Evolutionary conservation across 1,140 invertebrate species (phyloP).

Genomic region (Megathymus violae): DNA sequence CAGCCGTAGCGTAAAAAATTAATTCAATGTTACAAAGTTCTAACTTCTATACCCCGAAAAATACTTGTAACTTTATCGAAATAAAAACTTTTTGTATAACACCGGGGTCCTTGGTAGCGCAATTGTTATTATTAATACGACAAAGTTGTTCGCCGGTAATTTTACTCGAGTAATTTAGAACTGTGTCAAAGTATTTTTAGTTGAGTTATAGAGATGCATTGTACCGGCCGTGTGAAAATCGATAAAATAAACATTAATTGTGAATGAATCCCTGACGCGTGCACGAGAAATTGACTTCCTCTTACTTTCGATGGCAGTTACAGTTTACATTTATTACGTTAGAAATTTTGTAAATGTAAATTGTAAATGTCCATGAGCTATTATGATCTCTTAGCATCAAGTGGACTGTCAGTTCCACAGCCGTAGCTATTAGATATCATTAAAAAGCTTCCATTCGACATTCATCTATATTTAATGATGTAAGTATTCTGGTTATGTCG

Average conservation of each 20-base stretch:
- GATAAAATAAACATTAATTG: slow-evolving; percentile 81
- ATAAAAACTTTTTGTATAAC: slow-evolving; percentile 67
- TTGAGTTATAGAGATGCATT: slow-evolving; percentile 59
- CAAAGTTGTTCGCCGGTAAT: slow-evolving; percentile 67
- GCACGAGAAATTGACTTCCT: slow-evolving; percentile 48
- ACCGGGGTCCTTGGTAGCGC: slow-evolving; percentile 58
- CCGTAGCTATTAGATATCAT: no score
- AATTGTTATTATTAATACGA: slow-evolving; percentile 75
- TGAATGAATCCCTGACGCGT: slow-evolving; percentile 50
- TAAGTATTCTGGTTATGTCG: no score
- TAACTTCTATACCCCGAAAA: slow-evolving; percentile 53
- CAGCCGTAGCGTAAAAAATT: slow-evolving; percentile 45
- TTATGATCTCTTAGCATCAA: no score
- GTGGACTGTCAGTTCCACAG: no score
- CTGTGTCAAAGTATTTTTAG: slow-evolving; percentile 56
- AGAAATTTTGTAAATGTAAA: no score
- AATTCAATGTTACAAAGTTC: slow-evolving; percentile 59
- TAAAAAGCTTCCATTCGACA: no score
- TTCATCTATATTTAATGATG: no score
- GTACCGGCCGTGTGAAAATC: slow-evolving; percentile 78
- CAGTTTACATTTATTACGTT: slow-evolving; percentile 11
- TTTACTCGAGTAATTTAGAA: slow-evolving; percentile 60
- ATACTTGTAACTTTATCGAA: slow-evolving; percentile 65
- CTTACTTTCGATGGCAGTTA: slow-evolving; percentile 15
- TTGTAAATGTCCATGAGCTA: no score